These are phyloP conservation scores for Aleiodes testaceus DNA, from an alignment of 2,888 invertebrate species.

Conservation along the genomic window DNA sequence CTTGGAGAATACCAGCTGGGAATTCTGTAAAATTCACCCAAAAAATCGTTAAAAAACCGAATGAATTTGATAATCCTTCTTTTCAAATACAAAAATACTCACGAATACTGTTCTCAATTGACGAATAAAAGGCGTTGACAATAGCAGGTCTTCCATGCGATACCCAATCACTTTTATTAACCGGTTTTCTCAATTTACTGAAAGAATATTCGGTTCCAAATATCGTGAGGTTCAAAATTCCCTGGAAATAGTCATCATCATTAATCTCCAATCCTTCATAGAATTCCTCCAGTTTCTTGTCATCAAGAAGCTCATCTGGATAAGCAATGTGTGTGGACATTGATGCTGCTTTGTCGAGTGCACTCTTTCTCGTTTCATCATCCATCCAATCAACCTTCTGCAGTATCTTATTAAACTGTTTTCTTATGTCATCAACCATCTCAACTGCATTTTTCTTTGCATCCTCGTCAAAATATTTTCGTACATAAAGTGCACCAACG, in stretches of 20 bases:
- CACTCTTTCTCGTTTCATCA: conserved; percentile 82
- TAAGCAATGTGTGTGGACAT: conserved; percentile 95
- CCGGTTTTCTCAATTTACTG: conserved; percentile 73
- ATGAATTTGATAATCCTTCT: too few relatives aligned
- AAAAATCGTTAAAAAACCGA: background rate
- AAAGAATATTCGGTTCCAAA: conserved; percentile 75
- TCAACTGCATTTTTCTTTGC: conserved; percentile 88
- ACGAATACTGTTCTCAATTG: conserved; percentile 76
- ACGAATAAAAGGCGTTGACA: conserved; percentile 76
- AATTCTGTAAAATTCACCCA: conserved; percentile 79
- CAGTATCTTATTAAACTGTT: conserved; percentile 87
- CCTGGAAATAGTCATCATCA: conserved; percentile 72
- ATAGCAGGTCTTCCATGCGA: conserved; percentile 74
- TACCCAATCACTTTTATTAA: conserved; percentile 76
- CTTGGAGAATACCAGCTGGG: conserved; percentile 94
- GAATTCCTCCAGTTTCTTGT: conserved; percentile 85
- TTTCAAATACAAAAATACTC: conserved; percentile 62
- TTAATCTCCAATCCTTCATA: conserved; percentile 76
- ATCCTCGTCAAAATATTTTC: conserved; percentile 89
- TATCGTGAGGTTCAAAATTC: conserved; percentile 73
- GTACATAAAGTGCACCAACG: conserved; percentile 89
- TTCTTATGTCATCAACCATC: conserved; percentile 90
- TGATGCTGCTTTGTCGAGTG: conserved; percentile 84
- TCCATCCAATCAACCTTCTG: conserved; percentile 84
- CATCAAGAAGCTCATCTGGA: conserved; percentile 90